These are phyloP conservation scores for Pantherophis vulpinus DNA, from an alignment of 2,797 vertebrate genomes.

Conservation along the genomic window DNA sequence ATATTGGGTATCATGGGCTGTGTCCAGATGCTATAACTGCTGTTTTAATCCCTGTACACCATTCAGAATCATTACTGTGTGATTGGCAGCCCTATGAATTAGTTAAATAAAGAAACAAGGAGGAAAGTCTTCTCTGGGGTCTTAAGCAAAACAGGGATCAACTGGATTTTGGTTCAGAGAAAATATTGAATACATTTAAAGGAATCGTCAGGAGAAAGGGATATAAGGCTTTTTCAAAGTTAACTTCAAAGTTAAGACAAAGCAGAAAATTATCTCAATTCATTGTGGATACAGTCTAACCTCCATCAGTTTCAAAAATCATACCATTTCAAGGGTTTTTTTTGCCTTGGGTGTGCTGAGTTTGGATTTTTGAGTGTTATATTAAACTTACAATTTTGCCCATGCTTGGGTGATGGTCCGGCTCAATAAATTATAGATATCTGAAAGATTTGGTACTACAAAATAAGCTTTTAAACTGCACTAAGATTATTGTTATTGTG, in stretches of 20 bases:
- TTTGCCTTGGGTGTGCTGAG: not conserved
- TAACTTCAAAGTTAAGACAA: not conserved
- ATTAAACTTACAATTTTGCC: not conserved
- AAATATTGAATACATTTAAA: not conserved
- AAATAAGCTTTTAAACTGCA: not conserved
- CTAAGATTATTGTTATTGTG: not conserved
- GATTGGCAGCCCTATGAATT: not conserved
- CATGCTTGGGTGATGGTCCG: not conserved
- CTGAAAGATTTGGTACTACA: not conserved
- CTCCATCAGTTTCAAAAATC: not conserved
- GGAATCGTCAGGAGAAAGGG: not conserved
- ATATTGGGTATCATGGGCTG: not conserved
- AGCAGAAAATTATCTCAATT: not conserved
- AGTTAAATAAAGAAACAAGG: not conserved
- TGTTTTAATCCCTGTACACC: not conserved
- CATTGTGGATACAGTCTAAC: not conserved
- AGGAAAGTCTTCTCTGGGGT: not conserved
- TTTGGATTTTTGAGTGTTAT: not conserved
- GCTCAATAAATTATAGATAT: not conserved
- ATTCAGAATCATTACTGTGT: not conserved
- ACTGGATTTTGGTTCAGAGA: not conserved
- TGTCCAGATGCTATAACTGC: not conserved
- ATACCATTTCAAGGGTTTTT: not conserved
- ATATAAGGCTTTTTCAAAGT: not conserved
- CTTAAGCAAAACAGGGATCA: not conserved